These are phyloP conservation scores for Acrocephalus scirpaceus DNA, from an alignment of 2,797 vertebrate species.

Conservation along the genomic window DNA sequence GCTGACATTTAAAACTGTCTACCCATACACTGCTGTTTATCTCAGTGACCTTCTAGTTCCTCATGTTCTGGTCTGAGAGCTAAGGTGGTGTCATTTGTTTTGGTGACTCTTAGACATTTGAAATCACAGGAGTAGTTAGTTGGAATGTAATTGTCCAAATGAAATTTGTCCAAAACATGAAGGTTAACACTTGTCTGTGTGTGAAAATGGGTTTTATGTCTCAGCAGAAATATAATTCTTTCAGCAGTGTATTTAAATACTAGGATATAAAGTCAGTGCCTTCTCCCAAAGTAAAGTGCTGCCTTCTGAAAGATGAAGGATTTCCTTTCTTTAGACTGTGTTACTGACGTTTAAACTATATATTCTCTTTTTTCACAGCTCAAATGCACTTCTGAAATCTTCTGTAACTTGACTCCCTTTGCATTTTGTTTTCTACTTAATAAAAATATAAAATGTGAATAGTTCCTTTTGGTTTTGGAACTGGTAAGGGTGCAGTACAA, in stretches of 20 bases:
- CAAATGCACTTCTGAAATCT: not conserved
- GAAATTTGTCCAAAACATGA: not conserved
- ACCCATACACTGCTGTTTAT: not conserved
- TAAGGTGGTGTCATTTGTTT: not conserved
- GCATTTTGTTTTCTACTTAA: not conserved
- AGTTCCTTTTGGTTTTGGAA: not conserved
- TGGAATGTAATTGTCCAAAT: constrained; percentile 22
- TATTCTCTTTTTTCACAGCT: not conserved
- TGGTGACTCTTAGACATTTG: constrained; percentile 5
- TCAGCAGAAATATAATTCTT: not conserved
- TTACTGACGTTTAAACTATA: not conserved
- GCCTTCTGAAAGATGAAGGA: not conserved
- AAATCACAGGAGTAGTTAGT: not conserved
- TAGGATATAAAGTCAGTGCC: not conserved
- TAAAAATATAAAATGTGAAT: not conserved
- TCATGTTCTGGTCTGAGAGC: not conserved
- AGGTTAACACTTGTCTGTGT: not conserved
- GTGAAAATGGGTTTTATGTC: not conserved
- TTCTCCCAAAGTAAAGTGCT: not conserved
- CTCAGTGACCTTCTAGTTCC: constrained; percentile 20
- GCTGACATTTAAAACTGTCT: constrained; percentile 22
- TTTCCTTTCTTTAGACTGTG: not conserved
- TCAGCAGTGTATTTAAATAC: not conserved
- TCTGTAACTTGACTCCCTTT: not conserved
- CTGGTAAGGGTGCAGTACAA: not conserved